Evolutionary conservation across 2,888 invertebrate genomes (phyloP).

Genomic region (Megaustenia siamemsis): DNA sequence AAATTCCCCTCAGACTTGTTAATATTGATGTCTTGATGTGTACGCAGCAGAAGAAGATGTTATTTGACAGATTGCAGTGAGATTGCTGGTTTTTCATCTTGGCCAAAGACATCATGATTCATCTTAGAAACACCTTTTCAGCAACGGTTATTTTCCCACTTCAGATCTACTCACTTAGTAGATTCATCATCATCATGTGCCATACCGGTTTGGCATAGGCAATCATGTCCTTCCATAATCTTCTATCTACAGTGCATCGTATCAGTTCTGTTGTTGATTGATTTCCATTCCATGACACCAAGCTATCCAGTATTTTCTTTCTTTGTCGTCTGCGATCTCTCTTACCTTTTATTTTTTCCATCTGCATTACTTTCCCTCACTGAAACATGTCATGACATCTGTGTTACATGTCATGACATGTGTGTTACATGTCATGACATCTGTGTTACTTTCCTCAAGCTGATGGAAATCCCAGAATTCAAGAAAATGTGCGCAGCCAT

Average conservation of each 20-base stretch:
- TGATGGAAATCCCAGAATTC: constrained; percentile 70
- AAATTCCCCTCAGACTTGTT: neutral
- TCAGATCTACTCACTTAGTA: too few species aligned
- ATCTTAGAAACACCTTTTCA: too few species aligned
- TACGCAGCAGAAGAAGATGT: neutral
- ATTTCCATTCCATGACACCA: neutral
- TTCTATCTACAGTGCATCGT: neutral
- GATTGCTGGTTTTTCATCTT: neutral
- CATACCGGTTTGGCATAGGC: neutral
- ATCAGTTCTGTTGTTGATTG: too few species aligned
- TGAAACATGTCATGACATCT: neutral
- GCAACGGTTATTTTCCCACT: too few species aligned
- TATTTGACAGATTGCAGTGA: neutral
- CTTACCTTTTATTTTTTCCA: neutral
- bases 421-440: neutral
- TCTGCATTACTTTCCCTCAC: neutral
- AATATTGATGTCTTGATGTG: neutral
- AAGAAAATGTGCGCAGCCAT: constrained; percentile 72
- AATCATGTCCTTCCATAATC: neutral
- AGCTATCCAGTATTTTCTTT: neutral
- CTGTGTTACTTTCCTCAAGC: constrained; percentile 58
- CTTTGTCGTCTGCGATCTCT: neutral
- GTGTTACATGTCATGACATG: neutral
- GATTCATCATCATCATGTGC: neutral
- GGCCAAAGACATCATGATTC: too few species aligned